Evolutionary conservation across 2,888 invertebrate genomes (phyloP).

Genomic region (Glaucopsyche alexis): DNA sequence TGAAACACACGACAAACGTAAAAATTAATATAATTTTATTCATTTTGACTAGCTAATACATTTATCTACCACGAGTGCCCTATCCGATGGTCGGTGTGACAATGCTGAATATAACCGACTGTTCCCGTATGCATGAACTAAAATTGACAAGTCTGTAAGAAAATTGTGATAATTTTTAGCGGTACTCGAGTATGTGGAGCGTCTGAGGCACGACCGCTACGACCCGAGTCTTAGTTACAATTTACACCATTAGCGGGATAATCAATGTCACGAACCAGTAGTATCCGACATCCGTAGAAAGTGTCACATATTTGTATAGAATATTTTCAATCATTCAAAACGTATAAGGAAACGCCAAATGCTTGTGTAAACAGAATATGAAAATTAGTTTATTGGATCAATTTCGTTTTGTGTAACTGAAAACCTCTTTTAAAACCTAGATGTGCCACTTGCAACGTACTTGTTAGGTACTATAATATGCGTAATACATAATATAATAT

Average conservation of each 20-base stretch:
- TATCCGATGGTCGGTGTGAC: conserved; percentile 54
- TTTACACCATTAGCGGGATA: conserved; percentile 70
- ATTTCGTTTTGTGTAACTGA: neutral
- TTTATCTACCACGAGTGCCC: conserved; percentile 49
- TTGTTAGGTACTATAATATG: neutral
- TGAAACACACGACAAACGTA: conserved; percentile 51
- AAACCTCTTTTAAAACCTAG: neutral
- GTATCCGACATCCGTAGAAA: conserved; percentile 59
- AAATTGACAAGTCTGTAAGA: conserved; percentile 50
- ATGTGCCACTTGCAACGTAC: no score
- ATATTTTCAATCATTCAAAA: conserved; percentile 45
- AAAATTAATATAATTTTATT: conserved; percentile 46
- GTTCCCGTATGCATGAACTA: conserved; percentile 46
- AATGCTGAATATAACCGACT: conserved; percentile 52
- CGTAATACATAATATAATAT: no score
- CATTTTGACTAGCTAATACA: conserved; percentile 56
- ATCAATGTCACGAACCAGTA: conserved; percentile 56
- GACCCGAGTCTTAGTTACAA: conserved; percentile 58
- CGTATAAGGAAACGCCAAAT: neutral
- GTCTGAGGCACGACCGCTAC: conserved; percentile 60
- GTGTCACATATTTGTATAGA: conserved; percentile 71
- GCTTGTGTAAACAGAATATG: neutral
- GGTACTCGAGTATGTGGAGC: conserved; percentile 71
- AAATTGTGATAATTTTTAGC: conserved; percentile 75
- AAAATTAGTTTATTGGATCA: neutral